Base-by-base conservation (phyloP, 2,888 invertebrate species). In the Hirtodrosophila histrioides region DNA sequence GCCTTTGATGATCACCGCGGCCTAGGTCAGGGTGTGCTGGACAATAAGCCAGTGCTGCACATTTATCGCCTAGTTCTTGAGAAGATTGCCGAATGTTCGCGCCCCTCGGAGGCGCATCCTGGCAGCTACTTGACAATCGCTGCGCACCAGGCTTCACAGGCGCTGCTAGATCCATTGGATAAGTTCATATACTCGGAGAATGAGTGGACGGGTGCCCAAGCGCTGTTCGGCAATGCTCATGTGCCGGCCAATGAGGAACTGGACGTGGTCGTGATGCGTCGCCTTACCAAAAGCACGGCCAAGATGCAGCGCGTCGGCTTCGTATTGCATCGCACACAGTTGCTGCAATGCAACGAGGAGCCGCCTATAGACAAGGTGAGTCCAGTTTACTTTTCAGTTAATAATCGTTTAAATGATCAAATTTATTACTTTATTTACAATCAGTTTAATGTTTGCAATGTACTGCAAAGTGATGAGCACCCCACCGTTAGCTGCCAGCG, bases 1-100 rank as follows among this genome's bases (percentile, higher is more conserved):
- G 95, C 95, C 69, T 96, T 97, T 88, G 99, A 99, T 91, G 99
- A 99, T 92, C 97, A 98, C 90, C 93, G 98, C 69, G 99, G 99
- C 0, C 91, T 99, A 65, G 96, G 95, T 8, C 98, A 99, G 91
- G 97, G 97, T 0, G 96, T 99, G 1, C 92, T 95, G 23, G 99
- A 99, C 92, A 99, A 99, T 92, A 94, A 95, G 73, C 94, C 95
- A 27, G 98, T 98, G 0, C 93, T 95, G 55, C 97, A 97, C 89
- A 93, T 94, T n/a, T 99, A 99, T 92, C 94, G 94, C 61, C 87
- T 98, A 27, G 81, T 98, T 4, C 91, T 99, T 27, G 96, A 98
- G 80, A 92, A 72, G 92, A 93, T 68, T 81, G 91, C 84, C 66
- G 88, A 64, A 79, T 93, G 88, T 93, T 71, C 63, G 3, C 90